phyloP scores from a whole-genome alignment of 2,888 invertebrate species.

The Napeogenes inachia region DNA sequence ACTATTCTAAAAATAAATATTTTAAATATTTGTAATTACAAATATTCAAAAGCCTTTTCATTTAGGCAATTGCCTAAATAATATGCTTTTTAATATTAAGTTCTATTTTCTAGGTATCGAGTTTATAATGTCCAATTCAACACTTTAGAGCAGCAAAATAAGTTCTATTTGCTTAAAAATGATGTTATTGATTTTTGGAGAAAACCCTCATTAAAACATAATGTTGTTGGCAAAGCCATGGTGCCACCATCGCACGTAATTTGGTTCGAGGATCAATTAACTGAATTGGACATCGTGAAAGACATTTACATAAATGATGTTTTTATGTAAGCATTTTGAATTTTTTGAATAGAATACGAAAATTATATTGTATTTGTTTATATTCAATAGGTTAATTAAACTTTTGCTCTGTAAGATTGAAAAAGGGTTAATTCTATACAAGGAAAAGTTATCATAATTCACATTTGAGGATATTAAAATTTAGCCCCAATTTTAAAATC shows the following conservation, averaged over 20 bases:
- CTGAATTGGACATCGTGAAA: conserved; percentile 40
- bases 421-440: too few relatives aligned
- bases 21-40: too few relatives aligned
- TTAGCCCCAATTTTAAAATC: too few relatives aligned
- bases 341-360: not conserved
- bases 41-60: too few relatives aligned
- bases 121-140: conserved; percentile 51
- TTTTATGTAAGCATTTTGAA: conserved; percentile 45
- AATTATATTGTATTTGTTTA: too few relatives aligned
- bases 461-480: too few relatives aligned
- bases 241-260: conserved; percentile 50
- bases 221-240: conserved; percentile 51
- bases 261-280: conserved; percentile 55
- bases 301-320: conserved; percentile 52
- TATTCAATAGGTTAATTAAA: too few relatives aligned
- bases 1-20: too few relatives aligned
- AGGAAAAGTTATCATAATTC: too few relatives aligned
- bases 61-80: too few relatives aligned
- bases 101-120: conserved; percentile 45
- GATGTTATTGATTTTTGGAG: conserved; percentile 54
- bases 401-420: too few relatives aligned
- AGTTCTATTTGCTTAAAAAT: conserved; percentile 40
- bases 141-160: conserved; percentile 43
- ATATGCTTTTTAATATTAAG: too few relatives aligned
- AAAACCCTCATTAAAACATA: conserved; percentile 48